Percentiles rank a stretch among this genome's conserved stretches.
These are phyloP conservation scores for Petrophora chlorosata DNA, from an alignment of 2,888 invertebrate species.

Conservation along the genomic window DNA sequence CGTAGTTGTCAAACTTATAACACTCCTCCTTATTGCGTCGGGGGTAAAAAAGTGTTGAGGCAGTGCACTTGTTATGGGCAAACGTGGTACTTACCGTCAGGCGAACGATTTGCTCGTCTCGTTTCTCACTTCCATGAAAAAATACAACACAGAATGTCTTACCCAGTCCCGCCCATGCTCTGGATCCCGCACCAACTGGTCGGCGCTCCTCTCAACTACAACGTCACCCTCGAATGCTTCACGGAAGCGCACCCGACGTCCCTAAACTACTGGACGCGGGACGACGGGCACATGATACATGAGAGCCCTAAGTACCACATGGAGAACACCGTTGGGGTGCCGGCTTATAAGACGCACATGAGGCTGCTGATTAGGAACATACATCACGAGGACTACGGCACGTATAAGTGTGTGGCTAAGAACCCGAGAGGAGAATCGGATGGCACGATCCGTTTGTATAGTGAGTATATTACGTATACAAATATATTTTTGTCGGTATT, in stretches of 20 bases:
- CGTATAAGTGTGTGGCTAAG: slow-evolving; percentile 94
- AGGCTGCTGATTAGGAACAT: slow-evolving; percentile 91
- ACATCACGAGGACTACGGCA: slow-evolving; percentile 91
- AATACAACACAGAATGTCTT: too few relatives aligned
- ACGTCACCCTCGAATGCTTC: slow-evolving; percentile 93
- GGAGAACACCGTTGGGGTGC: slow-evolving; percentile 87
- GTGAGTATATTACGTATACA: slow-evolving; percentile 84
- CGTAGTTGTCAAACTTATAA: too few relatives aligned
- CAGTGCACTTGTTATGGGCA: too few relatives aligned
- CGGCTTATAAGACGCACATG: slow-evolving; percentile 94
- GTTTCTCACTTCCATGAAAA: too few relatives aligned
- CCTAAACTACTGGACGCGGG: slow-evolving; percentile 94
- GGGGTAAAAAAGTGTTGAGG: too few relatives aligned
- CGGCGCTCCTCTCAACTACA: slow-evolving; percentile 91
- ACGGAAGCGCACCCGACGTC: slow-evolving; percentile 96
- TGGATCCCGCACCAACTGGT: slow-evolving; percentile 96
- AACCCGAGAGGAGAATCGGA: slow-evolving; percentile 96
- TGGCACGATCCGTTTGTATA: slow-evolving; percentile 93
- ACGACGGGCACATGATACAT: slow-evolving; percentile 95
- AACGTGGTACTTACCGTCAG: too few relatives aligned
- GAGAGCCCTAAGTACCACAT: slow-evolving; percentile 92
- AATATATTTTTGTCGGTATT: neutral
- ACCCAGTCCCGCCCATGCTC: slow-evolving; percentile 94
- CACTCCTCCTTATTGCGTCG: too few relatives aligned
- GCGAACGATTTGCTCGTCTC: too few relatives aligned